Evolutionary conservation across 2,113 vertebrate genomes (phyloP).

Genomic region (Leuciscus idus): DNA sequence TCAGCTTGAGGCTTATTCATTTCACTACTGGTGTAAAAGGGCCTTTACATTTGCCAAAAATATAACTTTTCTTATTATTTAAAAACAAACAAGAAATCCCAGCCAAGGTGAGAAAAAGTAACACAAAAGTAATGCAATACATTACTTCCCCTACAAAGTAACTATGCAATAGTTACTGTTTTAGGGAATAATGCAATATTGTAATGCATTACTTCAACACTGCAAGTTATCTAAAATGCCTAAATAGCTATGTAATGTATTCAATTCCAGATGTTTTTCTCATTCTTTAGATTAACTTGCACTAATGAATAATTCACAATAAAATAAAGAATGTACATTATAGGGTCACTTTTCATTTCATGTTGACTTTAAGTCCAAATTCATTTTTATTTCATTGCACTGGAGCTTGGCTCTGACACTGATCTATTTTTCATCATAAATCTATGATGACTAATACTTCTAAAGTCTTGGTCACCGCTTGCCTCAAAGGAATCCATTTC

Average conservation of each 20-base stretch:
- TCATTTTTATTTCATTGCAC: neutral
- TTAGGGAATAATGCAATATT: too few species aligned
- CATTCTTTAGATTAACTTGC: neutral
- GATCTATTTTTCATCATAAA: slow-evolving; percentile 11
- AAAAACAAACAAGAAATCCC: too few species aligned
- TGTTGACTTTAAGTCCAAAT: neutral
- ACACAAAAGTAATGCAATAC: too few species aligned
- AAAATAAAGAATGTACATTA: neutral
- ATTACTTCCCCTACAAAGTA: too few species aligned
- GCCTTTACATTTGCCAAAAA: too few species aligned
- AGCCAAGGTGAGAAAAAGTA: too few species aligned
- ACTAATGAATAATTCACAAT: neutral
- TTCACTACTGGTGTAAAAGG: too few species aligned
- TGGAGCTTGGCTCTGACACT: neutral
- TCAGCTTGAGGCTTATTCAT: too few species aligned
- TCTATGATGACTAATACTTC: neutral
- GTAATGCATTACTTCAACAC: too few species aligned
- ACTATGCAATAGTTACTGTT: too few species aligned
- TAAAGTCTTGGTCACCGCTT: neutral
- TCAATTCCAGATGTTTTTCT: neutral
- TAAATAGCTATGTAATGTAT: neutral
- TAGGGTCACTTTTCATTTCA: neutral
- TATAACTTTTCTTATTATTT: too few species aligned
- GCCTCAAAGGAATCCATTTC: neutral
- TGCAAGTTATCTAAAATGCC: neutral